Base-by-base conservation (phyloP, 1,140 invertebrate genomes). In the Lepeophtheirus salmonis region DNA sequence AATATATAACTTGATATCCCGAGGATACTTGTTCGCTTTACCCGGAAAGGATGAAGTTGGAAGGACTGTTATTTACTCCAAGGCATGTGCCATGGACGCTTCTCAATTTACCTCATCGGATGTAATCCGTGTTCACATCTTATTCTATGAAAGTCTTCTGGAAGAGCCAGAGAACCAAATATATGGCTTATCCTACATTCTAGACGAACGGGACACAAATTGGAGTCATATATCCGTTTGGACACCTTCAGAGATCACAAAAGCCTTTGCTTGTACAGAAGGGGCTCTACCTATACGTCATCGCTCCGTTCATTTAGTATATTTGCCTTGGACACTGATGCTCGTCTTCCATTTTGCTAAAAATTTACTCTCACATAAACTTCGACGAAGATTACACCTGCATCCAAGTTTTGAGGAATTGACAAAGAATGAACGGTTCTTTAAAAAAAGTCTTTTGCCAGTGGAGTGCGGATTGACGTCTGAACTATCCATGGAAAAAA, bases 201-300 rank as follows among this genome's bases (percentile, higher is more conserved):
- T 88, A 64, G 86, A 89, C 67, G 83, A 88, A 66, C 81, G 80
- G 50, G 84, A 83, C 41, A 77, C 89, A 67, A 79, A 80, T 58
- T 85, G 89, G 80, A 79, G 80, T 0, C 83, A 87, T 64, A 73
- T 89, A 1, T 82, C 80, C 57, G 74, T 86, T 0, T 89, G 84
- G 84, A 83, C 84, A 0, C 72, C 87, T 2, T 80, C 74, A 22
- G 84, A 88, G 66, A 79, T 88, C 48, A 75, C 81, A 52, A 80
- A 83, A 66, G 67, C 66, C 12, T 64, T 68, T 52, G 55, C 62
- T 79, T 87, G 72, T 69, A 85, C 24, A 77, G 80, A 66, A 74
- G 80, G 84, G 69, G 84, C 84, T 0, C 82, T 84, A n/a, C 86
- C 86, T 0, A 84, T 88, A 78, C 75, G 85, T 13, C 84, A 88